phyloP scores from a whole-genome alignment of 2,888 invertebrate species.

The Mamestra brassicae region DNA sequence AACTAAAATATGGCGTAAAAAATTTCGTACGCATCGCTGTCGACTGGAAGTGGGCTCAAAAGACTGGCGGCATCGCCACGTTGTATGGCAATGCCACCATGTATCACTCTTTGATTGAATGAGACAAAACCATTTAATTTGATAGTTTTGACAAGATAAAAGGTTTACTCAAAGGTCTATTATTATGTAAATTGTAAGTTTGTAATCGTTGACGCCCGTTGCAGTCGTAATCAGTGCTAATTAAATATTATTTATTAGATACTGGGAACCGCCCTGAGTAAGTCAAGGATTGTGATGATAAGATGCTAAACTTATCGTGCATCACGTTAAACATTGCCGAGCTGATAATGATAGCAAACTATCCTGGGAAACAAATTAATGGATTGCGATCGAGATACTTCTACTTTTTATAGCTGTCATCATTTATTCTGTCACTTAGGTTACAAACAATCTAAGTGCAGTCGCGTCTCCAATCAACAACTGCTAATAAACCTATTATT shows the following conservation, averaged over 20 bases:
- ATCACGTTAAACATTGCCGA: conserved; percentile 73
- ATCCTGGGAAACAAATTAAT: conserved; percentile 58
- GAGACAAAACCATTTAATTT: conserved; percentile 26
- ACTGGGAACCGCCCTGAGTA: conserved; percentile 81
- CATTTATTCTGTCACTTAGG: conserved; percentile 15
- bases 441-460: background rate
- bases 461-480: conserved; percentile 1
- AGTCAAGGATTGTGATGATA: conserved; percentile 81
- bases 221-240: conserved; percentile 72
- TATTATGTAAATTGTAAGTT: conserved; percentile 69
- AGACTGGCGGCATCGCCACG: too few species aligned
- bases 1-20: too few species aligned
- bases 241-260: conserved; percentile 71
- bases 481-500: conserved; percentile 10
- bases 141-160: conserved; percentile 34
- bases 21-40: too few species aligned
- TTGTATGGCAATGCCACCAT: background rate
- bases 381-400: conserved; percentile 57
- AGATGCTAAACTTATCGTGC: conserved; percentile 82
- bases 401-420: conserved; percentile 21
- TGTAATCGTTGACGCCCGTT: conserved; percentile 72
- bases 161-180: conserved; percentile 57
- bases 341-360: conserved; percentile 56
- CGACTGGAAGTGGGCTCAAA: too few species aligned
- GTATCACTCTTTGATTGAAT: conserved; percentile 9